Conservation (phyloP, 2,888 invertebrate species). For the Spatulosminthurus flaviceps region DNA sequence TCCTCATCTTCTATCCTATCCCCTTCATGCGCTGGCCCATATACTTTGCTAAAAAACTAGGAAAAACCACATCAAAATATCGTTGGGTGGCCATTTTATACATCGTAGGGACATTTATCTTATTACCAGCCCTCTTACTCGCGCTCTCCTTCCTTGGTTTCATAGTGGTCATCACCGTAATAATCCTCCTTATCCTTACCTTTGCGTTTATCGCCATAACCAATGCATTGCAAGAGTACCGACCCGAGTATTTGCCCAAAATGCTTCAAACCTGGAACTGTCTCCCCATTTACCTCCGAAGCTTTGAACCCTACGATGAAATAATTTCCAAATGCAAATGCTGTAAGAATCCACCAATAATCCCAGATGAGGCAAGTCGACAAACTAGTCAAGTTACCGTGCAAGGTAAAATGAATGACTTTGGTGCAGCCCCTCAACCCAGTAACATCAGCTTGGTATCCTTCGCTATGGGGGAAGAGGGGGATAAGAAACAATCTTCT, state of each 20-base stretch:
- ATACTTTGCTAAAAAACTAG: constrained; percentile 68
- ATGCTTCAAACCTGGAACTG: constrained; percentile 66
- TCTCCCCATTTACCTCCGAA: constrained; percentile 66
- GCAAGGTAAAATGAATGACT: not conserved
- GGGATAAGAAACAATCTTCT: too few species aligned
- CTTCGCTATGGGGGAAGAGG: not conserved
- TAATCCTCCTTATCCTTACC: constrained; percentile 63
- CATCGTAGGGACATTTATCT: constrained; percentile 66
- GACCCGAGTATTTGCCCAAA: constrained; percentile 65
- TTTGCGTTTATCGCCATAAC: constrained; percentile 64
- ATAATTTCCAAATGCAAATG: constrained; percentile 63
- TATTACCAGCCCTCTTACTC: constrained; percentile 65
- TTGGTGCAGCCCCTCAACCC: not conserved
- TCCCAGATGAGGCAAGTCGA: not conserved
- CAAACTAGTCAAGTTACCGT: not conserved
- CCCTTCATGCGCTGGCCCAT: constrained; percentile 70
- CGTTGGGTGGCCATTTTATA: constrained; percentile 69
- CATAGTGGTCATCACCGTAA: constrained; percentile 65
- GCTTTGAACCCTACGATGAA: constrained; percentile 67
- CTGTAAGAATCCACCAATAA: constrained; percentile 49
- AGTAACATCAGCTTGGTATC: not conserved
- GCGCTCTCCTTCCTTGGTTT: constrained; percentile 65
- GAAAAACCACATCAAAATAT: constrained; percentile 67
- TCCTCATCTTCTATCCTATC: constrained; percentile 70
- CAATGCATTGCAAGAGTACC: constrained; percentile 65